Percentiles rank a stretch among this genome's conserved stretches.
phyloP scores from a whole-genome alignment of 2,113 vertebrate species.

The Gavia stellata region DNA sequence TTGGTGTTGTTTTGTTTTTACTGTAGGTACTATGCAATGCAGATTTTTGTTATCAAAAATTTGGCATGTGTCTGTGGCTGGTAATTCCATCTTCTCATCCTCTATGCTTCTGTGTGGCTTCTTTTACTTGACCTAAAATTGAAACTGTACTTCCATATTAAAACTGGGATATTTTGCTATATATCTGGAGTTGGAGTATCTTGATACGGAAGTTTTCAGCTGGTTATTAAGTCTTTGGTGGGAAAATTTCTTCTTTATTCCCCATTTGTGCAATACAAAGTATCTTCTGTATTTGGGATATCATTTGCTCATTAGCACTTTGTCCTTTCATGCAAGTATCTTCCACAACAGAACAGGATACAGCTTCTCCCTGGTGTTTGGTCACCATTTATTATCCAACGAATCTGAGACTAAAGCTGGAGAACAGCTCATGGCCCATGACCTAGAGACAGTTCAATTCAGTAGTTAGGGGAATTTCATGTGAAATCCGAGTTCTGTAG shows the following conservation, averaged over 20 bases:
- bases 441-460: constrained; percentile 77
- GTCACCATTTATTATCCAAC: constrained; percentile 69
- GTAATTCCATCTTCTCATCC: not conserved
- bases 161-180: not conserved
- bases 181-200: not conserved
- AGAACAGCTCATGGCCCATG: constrained; percentile 80
- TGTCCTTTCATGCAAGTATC: constrained; percentile 38
- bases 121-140: not conserved
- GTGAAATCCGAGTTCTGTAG: constrained; percentile 7
- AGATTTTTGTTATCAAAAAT: not conserved
- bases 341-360: constrained; percentile 13
- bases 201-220: not conserved
- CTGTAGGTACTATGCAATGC: not conserved
- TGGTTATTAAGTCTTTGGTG: not conserved
- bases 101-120: not conserved
- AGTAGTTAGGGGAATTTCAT: constrained; percentile 66
- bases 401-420: constrained; percentile 76
- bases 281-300: constrained; percentile 5
- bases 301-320: constrained; percentile 24
- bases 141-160: not conserved
- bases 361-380: constrained; percentile 45
- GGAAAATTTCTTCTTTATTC: not conserved
- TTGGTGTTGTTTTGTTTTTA: not conserved
- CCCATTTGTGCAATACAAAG: not conserved
- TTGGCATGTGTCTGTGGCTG: not conserved